Evolutionary conservation across 2,888 invertebrate species (phyloP).

Genomic region (Halocaridina rubra): DNA sequence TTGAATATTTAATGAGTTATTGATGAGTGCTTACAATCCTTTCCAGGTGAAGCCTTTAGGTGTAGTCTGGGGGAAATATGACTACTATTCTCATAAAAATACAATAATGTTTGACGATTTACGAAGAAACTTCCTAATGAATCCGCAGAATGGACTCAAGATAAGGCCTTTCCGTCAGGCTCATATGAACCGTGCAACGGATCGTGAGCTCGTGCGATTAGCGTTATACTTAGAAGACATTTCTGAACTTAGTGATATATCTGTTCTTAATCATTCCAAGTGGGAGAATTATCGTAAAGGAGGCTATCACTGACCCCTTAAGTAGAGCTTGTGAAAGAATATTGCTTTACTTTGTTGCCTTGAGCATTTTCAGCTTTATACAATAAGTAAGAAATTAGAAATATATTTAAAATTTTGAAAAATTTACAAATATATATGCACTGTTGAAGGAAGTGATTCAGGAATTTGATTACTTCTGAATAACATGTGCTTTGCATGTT

Average conservation of each 20-base stretch:
- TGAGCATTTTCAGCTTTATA: too few species aligned
- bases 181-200: conserved; percentile 85
- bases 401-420: too few species aligned
- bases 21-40: too few species aligned
- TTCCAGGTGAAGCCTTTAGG: conserved; percentile 90
- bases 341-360: too few species aligned
- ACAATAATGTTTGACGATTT: conserved; percentile 99
- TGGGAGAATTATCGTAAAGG: conserved; percentile 77
- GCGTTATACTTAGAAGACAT: conserved; percentile 85
- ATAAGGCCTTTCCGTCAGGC: conserved; percentile 93
- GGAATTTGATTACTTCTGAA: too few species aligned
- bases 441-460: too few species aligned
- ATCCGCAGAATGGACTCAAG: conserved; percentile 91
- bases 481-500: too few species aligned
- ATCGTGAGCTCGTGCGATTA: conserved; percentile 84
- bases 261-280: conserved; percentile 85
- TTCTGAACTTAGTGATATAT: conserved; percentile 84
- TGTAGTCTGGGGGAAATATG: conserved; percentile 95
- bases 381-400: too few species aligned
- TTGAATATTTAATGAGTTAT: too few species aligned
- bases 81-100: conserved; percentile 88
- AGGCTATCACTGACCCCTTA: conserved; percentile 38
- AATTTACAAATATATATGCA: too few species aligned
- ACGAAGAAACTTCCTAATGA: conserved; percentile 95
- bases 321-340: too few species aligned